Evolutionary conservation across 2,113 vertebrate genomes (phyloP), one percentile per base, ranked within the genome.

Genomic region (Triplophysa dalaica): DNA sequence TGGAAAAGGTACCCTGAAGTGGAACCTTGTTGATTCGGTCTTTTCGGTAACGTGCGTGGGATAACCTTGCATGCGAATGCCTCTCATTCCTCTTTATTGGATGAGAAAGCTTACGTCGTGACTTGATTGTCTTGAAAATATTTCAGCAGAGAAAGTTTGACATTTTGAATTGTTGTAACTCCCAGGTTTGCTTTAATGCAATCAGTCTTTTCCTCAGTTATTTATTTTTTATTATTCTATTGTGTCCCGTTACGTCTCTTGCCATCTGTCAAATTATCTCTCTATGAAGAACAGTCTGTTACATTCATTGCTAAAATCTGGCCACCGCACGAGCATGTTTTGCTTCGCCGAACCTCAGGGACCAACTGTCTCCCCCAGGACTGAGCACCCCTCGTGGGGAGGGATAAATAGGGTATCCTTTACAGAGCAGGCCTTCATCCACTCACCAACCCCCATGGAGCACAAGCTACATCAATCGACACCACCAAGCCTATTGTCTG

Each of bases 321-420:
- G 81, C 82, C 58, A 22, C 60, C 65, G 87, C 63, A 64, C 56
- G 45, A 38, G 77, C 90, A 87, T 80, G 93, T 89, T 56, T 92
- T 90, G 92, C 90, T 85, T 90, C 89, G 92, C 86, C 88, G 94
- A 91, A 94, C 93, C 90, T 93, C 86, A 78, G 87, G 92, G 94
- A 95, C 94, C 91, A 92, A 90, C 94, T 93, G 94, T 93, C 94
- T 93, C 94, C 93, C 92, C 89, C 87, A 93, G 93, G 95, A 94
- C 95, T 95, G 94, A 97, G 95, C 94, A 94, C 93, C 95, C 91
- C 93, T 96, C 96, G 94, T 93, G 90, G 93, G 91, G 92, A 88
- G 88, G 94, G 94, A 97, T 96, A 94, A 97, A 97, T 93, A 94
- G 93, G 93, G 95, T 96, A 96, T 98, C 95, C 94, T 95, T 99